Evolutionary conservation across 2,113 vertebrate genomes (phyloP).

Genomic region (human): DNA sequence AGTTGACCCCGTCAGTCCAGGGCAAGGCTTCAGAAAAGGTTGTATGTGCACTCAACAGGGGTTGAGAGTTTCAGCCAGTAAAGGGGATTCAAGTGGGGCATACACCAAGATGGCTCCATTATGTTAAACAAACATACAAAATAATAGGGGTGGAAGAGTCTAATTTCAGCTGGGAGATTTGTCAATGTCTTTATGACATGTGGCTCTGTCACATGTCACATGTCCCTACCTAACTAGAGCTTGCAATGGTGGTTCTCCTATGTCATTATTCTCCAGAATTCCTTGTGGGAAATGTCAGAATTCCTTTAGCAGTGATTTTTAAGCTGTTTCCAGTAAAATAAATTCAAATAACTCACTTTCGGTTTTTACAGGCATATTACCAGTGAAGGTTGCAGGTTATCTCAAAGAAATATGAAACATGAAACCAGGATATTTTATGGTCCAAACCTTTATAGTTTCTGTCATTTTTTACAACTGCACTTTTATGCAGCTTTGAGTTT

Average conservation of each 20-base stretch:
- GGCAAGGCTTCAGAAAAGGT: background rate
- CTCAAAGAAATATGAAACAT: conserved; percentile 63
- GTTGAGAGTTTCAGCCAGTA: background rate
- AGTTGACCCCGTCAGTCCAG: background rate
- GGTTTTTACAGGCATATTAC: conserved; percentile 63
- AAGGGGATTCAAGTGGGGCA: background rate
- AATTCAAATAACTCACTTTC: conserved; percentile 69
- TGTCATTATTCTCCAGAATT: conserved; percentile 23
- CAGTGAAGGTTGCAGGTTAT: conserved; percentile 59
- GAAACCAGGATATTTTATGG: conserved; percentile 66
- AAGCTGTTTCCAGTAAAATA: conserved; percentile 51
- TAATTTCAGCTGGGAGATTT: background rate
- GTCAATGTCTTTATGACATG: background rate
- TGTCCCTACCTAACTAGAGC: background rate
- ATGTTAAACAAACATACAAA: background rate
- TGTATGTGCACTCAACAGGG: background rate
- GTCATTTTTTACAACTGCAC: conserved; percentile 61
- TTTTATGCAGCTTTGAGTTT: conserved; percentile 67
- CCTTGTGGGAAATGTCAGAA: conserved; percentile 25
- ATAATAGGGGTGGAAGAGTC: background rate
- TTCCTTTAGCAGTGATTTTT: conserved; percentile 50
- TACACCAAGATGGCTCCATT: background rate
- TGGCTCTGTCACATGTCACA: background rate
- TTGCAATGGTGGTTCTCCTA: background rate
- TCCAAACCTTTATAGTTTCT: conserved; percentile 56